phyloP scores from a whole-genome alignment of 2,113 vertebrate genomes.

The Mixornis gularis region DNA sequence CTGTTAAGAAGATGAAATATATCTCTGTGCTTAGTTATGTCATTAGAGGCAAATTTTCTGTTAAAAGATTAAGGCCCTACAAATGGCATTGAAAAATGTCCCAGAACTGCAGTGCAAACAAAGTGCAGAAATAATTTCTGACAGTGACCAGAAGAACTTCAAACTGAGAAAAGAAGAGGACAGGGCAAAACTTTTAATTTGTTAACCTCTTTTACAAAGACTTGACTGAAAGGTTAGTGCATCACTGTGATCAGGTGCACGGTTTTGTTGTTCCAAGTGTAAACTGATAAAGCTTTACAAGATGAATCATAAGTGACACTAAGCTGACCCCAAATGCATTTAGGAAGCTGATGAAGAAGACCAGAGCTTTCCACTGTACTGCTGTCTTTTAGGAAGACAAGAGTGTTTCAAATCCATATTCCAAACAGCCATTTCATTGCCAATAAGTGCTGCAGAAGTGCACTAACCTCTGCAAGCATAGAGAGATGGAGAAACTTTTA shows the following conservation, averaged over 20 bases:
- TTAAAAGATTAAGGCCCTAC: not conserved
- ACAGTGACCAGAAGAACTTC: not conserved
- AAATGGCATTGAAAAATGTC: not conserved
- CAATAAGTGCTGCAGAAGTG: conserved; percentile 17
- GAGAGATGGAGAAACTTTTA: conserved; percentile 36
- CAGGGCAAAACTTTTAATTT: conserved; percentile 41
- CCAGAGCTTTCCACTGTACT: not conserved
- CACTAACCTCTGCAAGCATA: conserved; percentile 16
- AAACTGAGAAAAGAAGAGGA: not conserved
- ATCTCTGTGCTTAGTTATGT: not conserved
- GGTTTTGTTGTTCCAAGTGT: conserved; percentile 29
- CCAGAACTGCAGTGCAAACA: not conserved
- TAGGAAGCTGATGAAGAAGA: conserved; percentile 48
- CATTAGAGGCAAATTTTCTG: not conserved
- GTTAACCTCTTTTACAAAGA: not conserved
- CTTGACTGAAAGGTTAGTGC: not conserved
- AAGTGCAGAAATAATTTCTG: not conserved
- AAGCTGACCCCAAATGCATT: conserved; percentile 37
- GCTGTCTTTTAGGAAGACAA: conserved; percentile 11
- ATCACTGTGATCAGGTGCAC: not conserved
- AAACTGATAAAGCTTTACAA: conserved; percentile 44
- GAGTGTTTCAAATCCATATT: conserved; percentile 44
- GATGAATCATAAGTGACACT: conserved; percentile 48
- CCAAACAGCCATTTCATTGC: conserved; percentile 16
- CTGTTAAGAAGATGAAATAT: not conserved